Base-by-base conservation (phyloP, 37 sponge, comb jelly and placozoan species). In the Corticium candelabrum region DNA sequence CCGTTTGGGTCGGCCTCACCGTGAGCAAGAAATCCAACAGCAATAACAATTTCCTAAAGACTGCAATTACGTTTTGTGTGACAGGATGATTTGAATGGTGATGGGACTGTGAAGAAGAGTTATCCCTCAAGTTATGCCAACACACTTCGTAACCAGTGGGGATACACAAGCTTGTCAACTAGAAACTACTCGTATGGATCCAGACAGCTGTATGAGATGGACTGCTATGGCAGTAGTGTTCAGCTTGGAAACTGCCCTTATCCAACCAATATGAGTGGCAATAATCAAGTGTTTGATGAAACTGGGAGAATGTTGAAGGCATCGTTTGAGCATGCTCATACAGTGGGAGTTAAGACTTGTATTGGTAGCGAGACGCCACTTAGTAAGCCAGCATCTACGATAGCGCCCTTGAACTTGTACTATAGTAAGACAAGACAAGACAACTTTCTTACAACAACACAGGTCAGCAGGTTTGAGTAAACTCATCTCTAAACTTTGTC, bases 181-280 rank as follows among this genome's bases (percentile, higher is more conserved):
- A 32, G 73, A 15, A 70, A 70, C 36, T 70, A 70, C 21, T 15
- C 7, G 31, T 70, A 70, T 34, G 73, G 73, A 70, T 7, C 73
- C 35, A 70, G 31, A 5, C 29, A 70, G 73, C 5, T 70, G 33
- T 70, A 35, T 70, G 29, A 70, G 5, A 70, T 15, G 7, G 73
- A 70, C 31, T 70, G 73, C 73, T 70, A 29, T 70, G 36, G 73
- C 73, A 70, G 73, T 70, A 5, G 5, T 29, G 73, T 70, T 29
- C 73, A 70, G 73, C 29, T 70, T 70, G 73, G 73, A 70, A 70
- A 70, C 36, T 70, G 73, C 36, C 73, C 73, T 29, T 29, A 29
- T 7, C 73, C 73, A 4, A 70, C 7, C 35, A 70, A 7, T 7
- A 29, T 32, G 5, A 5, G 21, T 7, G 73, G 73, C 73, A 70